These are phyloP conservation scores for Tokudaia muenninki DNA, from an alignment of 2,797 vertebrate genomes.

Conservation along the genomic window DNA sequence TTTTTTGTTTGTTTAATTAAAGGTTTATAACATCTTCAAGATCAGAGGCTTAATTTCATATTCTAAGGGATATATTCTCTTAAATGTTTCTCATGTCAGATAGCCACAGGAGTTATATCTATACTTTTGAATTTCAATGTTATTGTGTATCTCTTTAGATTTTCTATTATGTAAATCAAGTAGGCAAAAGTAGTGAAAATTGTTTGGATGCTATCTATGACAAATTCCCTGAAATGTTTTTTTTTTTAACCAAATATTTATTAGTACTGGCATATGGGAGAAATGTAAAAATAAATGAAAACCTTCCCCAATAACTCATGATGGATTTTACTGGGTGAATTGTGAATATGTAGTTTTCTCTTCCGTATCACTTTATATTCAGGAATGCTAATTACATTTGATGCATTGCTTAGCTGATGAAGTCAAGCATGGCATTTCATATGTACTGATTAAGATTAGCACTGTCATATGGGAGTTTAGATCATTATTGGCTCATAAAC, in stretches of 20 bases:
- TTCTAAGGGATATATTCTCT: background rate
- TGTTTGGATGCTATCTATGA: background rate
- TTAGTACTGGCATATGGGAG: constrained; percentile 31
- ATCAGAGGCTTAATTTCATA: constrained; percentile 57
- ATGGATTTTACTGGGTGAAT: background rate
- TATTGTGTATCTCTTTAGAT: constrained; percentile 8
- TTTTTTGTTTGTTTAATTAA: constrained; percentile 62
- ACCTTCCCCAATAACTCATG: background rate
- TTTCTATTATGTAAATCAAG: constrained; percentile 43
- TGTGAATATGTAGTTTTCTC: background rate
- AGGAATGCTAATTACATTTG: background rate
- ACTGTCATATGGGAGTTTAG: background rate
- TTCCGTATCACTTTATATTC: constrained; percentile 13
- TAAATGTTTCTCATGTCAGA: constrained; percentile 6
- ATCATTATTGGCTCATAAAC: background rate
- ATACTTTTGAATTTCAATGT: constrained; percentile 47
- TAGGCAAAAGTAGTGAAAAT: constrained; percentile 28
- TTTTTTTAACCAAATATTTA: constrained; percentile 43
- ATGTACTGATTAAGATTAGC: background rate
- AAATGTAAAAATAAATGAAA: constrained; percentile 17
- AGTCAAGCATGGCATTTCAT: background rate
- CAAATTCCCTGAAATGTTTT: background rate
- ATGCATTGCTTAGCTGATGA: background rate
- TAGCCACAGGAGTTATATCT: constrained; percentile 27
- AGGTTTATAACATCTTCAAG: background rate